phyloP scores from a whole-genome alignment of 2,797 vertebrate species.

The Enteromius mattozi region DNA sequence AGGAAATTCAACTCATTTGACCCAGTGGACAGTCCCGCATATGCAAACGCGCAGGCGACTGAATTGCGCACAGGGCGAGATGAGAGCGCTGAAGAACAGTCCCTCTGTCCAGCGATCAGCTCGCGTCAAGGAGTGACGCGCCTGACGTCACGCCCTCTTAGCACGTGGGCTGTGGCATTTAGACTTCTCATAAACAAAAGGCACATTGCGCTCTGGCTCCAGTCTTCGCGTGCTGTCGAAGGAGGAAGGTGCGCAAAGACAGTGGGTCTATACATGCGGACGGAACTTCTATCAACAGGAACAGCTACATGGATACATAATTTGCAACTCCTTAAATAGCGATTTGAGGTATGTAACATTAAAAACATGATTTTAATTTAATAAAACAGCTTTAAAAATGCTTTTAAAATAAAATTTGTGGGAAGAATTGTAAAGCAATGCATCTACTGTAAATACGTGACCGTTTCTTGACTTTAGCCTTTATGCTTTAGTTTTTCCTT shows the following conservation, averaged over 20 bases:
- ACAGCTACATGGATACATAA: conserved; percentile 40
- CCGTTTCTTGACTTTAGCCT: neutral
- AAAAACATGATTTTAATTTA: neutral
- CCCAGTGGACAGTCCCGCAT: conserved; percentile 20
- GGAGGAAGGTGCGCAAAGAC: conserved; percentile 35
- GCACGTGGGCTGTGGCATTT: conserved; percentile 78
- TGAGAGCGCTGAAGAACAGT: conserved; percentile 27
- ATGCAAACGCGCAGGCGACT: conserved; percentile 10
- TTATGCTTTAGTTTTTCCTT: neutral
- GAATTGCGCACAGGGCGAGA: conserved; percentile 19
- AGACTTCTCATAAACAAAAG: conserved; percentile 91
- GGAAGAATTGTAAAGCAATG: neutral
- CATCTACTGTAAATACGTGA: neutral
- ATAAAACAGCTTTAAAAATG: neutral
- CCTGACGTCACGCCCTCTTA: conserved; percentile 77
- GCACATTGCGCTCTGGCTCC: conserved; percentile 85
- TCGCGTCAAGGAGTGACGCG: conserved; percentile 73
- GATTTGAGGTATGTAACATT: conserved; percentile 39
- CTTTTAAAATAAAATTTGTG: neutral
- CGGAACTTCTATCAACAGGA: conserved; percentile 6
- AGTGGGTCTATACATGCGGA: neutral
- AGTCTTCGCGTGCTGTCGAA: conserved; percentile 62
- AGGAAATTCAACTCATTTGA: conserved; percentile 44
- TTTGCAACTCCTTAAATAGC: neutral
- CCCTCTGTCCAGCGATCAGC: conserved; percentile 66